Base-by-base conservation (phyloP, 2,888 invertebrate species). In the Bombylius discolor region DNA sequence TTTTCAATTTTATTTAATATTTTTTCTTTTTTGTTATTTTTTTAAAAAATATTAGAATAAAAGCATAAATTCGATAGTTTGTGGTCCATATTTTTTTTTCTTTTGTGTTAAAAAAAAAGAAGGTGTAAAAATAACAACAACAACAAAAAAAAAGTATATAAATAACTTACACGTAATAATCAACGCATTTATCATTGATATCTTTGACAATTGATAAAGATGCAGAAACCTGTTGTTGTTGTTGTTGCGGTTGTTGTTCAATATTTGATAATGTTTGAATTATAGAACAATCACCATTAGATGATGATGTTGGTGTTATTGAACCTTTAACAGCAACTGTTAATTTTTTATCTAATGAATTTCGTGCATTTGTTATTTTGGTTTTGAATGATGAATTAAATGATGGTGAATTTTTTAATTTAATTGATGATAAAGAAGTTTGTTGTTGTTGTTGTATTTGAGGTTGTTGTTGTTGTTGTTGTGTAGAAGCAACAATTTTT, bases 331-430 rank as follows among this genome's bases (percentile, higher is more conserved):
- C 39, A 23, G 23, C 23, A 42, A 42, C 39, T 42, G 11, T 42
- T 11, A 42, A 42, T 42, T 42, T 42, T 51, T 57, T 55, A 32
- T 59, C 59, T 12, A 59, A 49, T 36, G 59, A 53, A 23, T 50
- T 45, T 8, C 59, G 55, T 14, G 57, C 59, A 49, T 51, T 56
- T 11, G 55, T 51, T n/a, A 60, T 58, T 53, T 58, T 60, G 11
- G 58, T 47, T 51, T 59, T 58, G 7, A 60, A 44, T 13, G 59
- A 57, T 53, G 39, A 42, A 9, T 52, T 56, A 32, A 60, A 53
- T 36, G 60, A 60, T 53, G 58, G 49, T 45, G 60, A 60, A 50
- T 58, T 58, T 34, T 58, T 58, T n/a, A 59, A 53, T 55, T 58
- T 56, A 14, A 36, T 47, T 36, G 53, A 51, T n/a, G n/a, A 7